These are phyloP conservation scores for Cydia fagiglandana DNA, from an alignment of 1,140 invertebrate genomes.

Conservation along the genomic window DNA sequence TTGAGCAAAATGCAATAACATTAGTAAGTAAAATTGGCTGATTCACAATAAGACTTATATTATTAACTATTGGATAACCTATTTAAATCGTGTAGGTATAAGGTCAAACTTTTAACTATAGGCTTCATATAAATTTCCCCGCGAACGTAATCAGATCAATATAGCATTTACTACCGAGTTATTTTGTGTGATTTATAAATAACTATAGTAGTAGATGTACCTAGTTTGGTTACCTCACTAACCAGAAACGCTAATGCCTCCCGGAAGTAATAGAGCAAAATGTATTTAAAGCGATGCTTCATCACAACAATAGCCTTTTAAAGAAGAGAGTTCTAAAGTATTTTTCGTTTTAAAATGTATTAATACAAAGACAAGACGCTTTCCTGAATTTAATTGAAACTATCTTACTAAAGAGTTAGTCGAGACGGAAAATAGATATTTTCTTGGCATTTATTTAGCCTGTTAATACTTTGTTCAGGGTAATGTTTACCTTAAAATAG, in stretches of 20 bases:
- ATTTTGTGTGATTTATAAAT: too few relatives aligned
- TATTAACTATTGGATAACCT: too few relatives aligned
- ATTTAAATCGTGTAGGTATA: too few relatives aligned
- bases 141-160: too few relatives aligned
- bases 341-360: slow-evolving; percentile 8
- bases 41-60: too few relatives aligned
- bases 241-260: slow-evolving; percentile 1
- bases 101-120: too few relatives aligned
- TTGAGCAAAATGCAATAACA: too few relatives aligned
- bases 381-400: slow-evolving; percentile 5
- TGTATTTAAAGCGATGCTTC: neutral
- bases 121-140: too few relatives aligned
- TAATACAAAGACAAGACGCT: slow-evolving; percentile 6
- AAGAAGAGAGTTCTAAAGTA: neutral
- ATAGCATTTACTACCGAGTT: too few relatives aligned
- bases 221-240: neutral
- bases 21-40: too few relatives aligned
- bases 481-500: neutral
- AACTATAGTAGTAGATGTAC: too few relatives aligned
- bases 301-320: slow-evolving; percentile 6
- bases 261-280: neutral
- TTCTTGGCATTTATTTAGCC: neutral
- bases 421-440: neutral
- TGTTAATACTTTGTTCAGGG: neutral
- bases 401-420: neutral